Percentiles rank a stretch among this genome's conserved stretches.
These are phyloP conservation scores for Drosophila macrospina DNA, from an alignment of 2,888 invertebrate species.

Conservation along the genomic window DNA sequence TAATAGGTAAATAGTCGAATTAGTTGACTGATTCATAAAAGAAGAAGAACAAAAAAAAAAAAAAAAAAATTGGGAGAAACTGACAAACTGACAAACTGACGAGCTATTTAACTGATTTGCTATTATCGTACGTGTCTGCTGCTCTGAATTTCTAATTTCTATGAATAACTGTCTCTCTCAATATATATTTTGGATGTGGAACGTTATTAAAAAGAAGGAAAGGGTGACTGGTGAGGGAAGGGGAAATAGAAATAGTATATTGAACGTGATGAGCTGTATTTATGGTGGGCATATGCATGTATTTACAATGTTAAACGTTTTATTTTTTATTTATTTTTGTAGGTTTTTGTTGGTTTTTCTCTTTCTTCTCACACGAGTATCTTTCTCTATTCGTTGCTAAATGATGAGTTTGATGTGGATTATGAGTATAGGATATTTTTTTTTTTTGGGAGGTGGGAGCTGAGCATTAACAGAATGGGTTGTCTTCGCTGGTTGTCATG, in stretches of 20 bases:
- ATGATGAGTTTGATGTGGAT: slow-evolving; percentile 20
- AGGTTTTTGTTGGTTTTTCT: background rate
- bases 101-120: background rate
- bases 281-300: slow-evolving; percentile 31
- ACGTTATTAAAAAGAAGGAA: slow-evolving; percentile 2
- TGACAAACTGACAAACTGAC: background rate
- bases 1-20: slow-evolving; percentile 13
- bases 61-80: background rate
- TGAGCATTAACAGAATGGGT: background rate
- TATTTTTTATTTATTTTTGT: background rate
- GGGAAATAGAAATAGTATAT: slow-evolving; percentile 4
- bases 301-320: slow-evolving; percentile 29
- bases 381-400: slow-evolving; percentile 19
- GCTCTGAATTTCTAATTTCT: background rate
- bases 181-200: background rate
- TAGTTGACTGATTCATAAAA: slow-evolving; percentile 8
- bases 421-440: slow-evolving; percentile 15
- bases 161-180: background rate
- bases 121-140: slow-evolving; percentile 1
- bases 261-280: slow-evolving; percentile 25
- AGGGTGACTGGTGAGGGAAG: slow-evolving; percentile 8
- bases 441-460: background rate
- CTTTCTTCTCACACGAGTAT: slow-evolving; percentile 8
- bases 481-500: slow-evolving; percentile 10
- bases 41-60: no score